Evolutionary conservation across 2,888 invertebrate genomes (phyloP), one percentile per base, ranked within the genome.

Genomic region (Parthenolecanium corni): DNA sequence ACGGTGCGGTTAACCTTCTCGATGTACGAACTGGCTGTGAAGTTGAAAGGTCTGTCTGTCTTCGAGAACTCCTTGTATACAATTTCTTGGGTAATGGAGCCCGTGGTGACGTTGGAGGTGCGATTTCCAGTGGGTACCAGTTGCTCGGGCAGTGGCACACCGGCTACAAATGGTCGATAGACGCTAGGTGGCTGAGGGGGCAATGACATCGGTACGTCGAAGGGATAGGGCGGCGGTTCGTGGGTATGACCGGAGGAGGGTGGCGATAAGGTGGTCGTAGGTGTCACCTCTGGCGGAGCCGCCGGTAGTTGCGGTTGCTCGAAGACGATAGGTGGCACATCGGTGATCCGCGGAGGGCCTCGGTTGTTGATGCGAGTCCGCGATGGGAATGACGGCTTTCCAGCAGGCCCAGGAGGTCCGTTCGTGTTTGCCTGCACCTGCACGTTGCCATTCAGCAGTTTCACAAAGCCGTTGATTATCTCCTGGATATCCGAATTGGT

Each of bases 381-480:
- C 69, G 84, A 75, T 0, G 88, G 88, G 31, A 61, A 61, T 14
- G 86, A 76, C 2, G 84, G 84, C 64, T 86, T 77, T 0, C 81
- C 80, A 68, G 71, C 31, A 24, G 65, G 66, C 0, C 54, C 53
- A 68, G 71, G 31, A 24, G 65, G 66, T 0, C 54, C 53, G 24
- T 66, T 63, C 9, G 64, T 64, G 20, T 65, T 65, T 2, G 64
- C 62, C 18, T 64, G 75, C 0, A 89, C 87, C 69, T 89, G 89
- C 0, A 89, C 89, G 69, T 91, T 90, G 1, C 91, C 91, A 67
- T 92, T 90, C 1, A 92, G 75, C 12, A 92, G 73, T 72, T 91
- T 90, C 0, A 91, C 90, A 53, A 92, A 85, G 9, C 91, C 91
- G 3, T 88, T 88, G 38, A 92, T 89, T 31, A 92, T 90, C 70